These are phyloP conservation scores for Mizuhopecten yessoensis DNA, from an alignment of 1,140 invertebrate species.

Conservation along the genomic window DNA sequence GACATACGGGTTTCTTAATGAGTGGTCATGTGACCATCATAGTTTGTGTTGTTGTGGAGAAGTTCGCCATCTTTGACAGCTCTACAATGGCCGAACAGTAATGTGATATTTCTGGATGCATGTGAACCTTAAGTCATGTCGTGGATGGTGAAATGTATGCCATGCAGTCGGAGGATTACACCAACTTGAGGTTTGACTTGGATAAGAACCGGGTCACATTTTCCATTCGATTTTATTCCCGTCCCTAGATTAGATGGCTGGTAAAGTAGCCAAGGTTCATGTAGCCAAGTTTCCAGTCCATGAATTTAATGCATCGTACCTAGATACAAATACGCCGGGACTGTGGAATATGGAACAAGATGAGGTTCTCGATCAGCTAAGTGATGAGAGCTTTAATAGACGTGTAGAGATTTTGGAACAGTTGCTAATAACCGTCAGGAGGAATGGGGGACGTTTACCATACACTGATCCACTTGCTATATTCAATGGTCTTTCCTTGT, in stretches of 20 bases:
- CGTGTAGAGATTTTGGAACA: constrained; percentile 80
- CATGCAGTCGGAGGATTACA: constrained; percentile 45
- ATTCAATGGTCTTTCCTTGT: constrained; percentile 78
- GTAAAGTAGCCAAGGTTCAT: constrained; percentile 77
- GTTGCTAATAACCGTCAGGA: constrained; percentile 77
- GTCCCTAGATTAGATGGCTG: constrained; percentile 68
- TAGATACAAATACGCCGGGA: constrained; percentile 75
- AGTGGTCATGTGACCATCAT: constrained; percentile 81
- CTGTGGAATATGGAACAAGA: constrained; percentile 81
- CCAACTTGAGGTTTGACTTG: constrained; percentile 44
- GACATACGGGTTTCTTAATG: not conserved
- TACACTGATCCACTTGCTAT: constrained; percentile 79
- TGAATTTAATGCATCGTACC: constrained; percentile 75
- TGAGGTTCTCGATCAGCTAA: constrained; percentile 80
- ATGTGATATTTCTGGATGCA: constrained; percentile 28
- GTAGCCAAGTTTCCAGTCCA: constrained; percentile 78
- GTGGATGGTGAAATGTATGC: constrained; percentile 47
- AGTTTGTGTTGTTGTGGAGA: constrained; percentile 82
- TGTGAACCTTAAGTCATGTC: constrained; percentile 52
- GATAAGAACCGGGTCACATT: constrained; percentile 47
- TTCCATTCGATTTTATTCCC: constrained; percentile 23
- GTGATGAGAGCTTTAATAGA: constrained; percentile 80
- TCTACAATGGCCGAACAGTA: constrained; percentile 51
- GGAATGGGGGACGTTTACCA: constrained; percentile 80
- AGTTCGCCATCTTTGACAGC: constrained; percentile 78